Percentiles rank a stretch among this genome's conserved stretches.
Conservation (phyloP, 2,888 invertebrate species). For the Microctonus aethiopoides region DNA sequence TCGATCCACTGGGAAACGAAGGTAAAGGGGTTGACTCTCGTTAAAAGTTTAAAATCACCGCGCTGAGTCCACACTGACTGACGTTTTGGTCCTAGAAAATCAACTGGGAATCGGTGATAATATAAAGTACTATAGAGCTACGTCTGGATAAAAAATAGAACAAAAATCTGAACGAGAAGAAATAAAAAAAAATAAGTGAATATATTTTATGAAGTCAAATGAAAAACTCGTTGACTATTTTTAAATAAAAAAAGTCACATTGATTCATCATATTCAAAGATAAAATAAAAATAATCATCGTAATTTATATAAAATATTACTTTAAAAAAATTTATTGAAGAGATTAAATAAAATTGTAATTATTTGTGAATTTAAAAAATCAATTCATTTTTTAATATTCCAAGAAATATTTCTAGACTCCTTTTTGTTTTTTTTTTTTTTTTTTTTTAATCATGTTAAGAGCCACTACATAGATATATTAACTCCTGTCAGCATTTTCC, state of each 20-base stretch:
- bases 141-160: not conserved
- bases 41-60: slow-evolving; percentile 43
- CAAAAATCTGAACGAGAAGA: not conserved
- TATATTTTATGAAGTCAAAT: not conserved
- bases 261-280: not conserved
- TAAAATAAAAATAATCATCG: too few species aligned
- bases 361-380: too few species aligned
- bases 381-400: too few species aligned
- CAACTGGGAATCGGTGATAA: not conserved
- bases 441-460: not conserved
- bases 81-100: not conserved
- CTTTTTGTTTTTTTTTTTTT: too few species aligned
- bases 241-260: too few species aligned
- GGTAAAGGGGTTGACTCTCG: slow-evolving; percentile 31
- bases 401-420: too few species aligned
- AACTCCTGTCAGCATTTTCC: slow-evolving; percentile 5
- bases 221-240: not conserved
- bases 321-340: too few species aligned
- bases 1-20: slow-evolving; percentile 32
- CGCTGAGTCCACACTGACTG: slow-evolving; percentile 32
- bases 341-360: too few species aligned
- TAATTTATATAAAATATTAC: too few species aligned
- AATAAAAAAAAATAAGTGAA: not conserved
- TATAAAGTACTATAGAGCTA: not conserved
- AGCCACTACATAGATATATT: not conserved